phyloP scores from a whole-genome alignment of 2,888 invertebrate species.

The Dastarcus helophoroides region DNA sequence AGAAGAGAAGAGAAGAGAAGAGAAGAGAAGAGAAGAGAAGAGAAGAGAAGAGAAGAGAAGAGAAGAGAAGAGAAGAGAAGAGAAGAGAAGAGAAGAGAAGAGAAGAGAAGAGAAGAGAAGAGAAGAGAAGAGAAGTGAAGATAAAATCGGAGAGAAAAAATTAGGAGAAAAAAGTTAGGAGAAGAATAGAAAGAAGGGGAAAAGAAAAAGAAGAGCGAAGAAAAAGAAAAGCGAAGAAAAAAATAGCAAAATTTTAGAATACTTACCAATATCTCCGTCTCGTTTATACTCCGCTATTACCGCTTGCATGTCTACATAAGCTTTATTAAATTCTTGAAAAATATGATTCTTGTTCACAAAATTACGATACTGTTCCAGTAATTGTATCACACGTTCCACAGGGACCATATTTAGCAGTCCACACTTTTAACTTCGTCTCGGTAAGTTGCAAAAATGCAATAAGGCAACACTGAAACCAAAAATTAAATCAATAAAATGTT shows the following conservation, averaged over 20 bases:
- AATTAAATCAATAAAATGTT: slow-evolving; percentile 2
- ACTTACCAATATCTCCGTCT: slow-evolving; percentile 67
- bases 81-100: too few species aligned
- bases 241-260: slow-evolving; percentile 6
- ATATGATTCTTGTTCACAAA: slow-evolving; percentile 88
- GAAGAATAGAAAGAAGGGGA: too few species aligned
- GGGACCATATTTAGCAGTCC: slow-evolving; percentile 82
- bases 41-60: too few species aligned
- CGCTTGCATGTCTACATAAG: slow-evolving; percentile 83
- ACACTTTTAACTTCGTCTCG: slow-evolving; percentile 76
- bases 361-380: slow-evolving; percentile 80
- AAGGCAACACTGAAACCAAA: slow-evolving; percentile 62
- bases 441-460: slow-evolving; percentile 85
- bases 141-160: too few species aligned
- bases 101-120: too few species aligned
- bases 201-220: too few species aligned
- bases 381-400: slow-evolving; percentile 71
- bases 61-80: too few species aligned
- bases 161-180: too few species aligned
- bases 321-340: slow-evolving; percentile 89
- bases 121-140: too few species aligned
- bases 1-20: too few species aligned
- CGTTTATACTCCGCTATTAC: slow-evolving; percentile 83
- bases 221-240: too few species aligned
- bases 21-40: too few species aligned